These are phyloP conservation scores for Orientallactaga bullata DNA, from an alignment of 2,113 vertebrate genomes.

Conservation along the genomic window DNA sequence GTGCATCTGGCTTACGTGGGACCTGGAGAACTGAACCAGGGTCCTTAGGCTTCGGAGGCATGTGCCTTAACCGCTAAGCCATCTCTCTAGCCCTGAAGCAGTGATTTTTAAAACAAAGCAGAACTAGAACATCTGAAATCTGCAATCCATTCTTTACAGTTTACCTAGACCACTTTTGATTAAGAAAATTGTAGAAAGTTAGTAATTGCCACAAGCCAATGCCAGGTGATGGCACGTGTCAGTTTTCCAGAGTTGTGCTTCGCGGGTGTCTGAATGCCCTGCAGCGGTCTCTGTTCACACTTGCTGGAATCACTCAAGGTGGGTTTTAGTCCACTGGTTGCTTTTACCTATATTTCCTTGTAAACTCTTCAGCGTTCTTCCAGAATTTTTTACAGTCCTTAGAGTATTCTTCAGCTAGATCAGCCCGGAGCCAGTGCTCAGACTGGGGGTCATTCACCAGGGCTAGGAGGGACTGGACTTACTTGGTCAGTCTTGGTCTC, in stretches of 20 bases:
- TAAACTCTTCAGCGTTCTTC: conserved; percentile 99
- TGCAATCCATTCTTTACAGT: conserved; percentile 92
- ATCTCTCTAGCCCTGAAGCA: too few species aligned
- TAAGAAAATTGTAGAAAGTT: too few species aligned
- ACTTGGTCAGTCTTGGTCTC: conserved; percentile 99
- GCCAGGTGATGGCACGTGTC: conserved; percentile 89
- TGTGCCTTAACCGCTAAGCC: too few species aligned
- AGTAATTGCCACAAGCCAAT: conserved; percentile 92
- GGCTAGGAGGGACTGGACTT: conserved; percentile 98
- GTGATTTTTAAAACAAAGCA: conserved; percentile 91
- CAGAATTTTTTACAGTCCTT: conserved; percentile 99
- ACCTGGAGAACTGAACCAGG: too few species aligned
- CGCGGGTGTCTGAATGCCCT: too few species aligned
- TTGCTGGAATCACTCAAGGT: conserved; percentile 84
- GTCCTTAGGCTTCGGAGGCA: too few species aligned
- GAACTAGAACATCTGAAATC: conserved; percentile 92
- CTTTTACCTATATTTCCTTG: conserved; percentile 99
- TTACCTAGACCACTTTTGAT: conserved; percentile 91
- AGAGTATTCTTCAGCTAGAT: conserved; percentile 99
- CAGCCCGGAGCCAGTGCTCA: conserved; percentile 98
- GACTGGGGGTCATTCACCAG: conserved; percentile 99
- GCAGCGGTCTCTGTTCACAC: too few species aligned
- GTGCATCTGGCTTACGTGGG: too few species aligned
- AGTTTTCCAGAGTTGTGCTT: conserved; percentile 93
- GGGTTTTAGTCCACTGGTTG: conserved; percentile 99